Base-by-base conservation (phyloP, 2,113 vertebrate genomes). In the Phylloscopus trochilus region DNA sequence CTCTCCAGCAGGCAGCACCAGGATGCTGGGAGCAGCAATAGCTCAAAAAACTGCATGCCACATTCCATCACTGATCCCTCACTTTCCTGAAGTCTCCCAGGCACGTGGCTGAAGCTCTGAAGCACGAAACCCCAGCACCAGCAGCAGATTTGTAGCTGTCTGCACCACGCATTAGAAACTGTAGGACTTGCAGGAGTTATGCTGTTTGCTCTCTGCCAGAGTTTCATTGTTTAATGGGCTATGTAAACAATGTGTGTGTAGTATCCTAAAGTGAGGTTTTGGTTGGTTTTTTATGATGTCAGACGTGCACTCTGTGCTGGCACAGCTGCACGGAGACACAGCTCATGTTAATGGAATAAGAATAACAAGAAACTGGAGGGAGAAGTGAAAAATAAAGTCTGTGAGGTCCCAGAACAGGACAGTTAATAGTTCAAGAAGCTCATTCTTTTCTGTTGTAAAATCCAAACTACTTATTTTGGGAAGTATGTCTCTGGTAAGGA, bases 21-120 rank as follows among this genome's bases (percentile, higher is more conserved):
- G 89, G 64, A 66, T 59, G 94, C 96, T 97, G 76, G 78, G 80
- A 97, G 95, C 94, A 59, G 89, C 82, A 95, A 97, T 96, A 97
- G 52, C 96, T 97, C 96, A 92, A 62, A 58, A 89, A 52, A 8
- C 33, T 17, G 26, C 55, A 76, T 81, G 82, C 88, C 58, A 44
- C 90, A 66, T 96, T 97, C 96, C 93, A 93, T 95, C 95, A 92
- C 59, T 31, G 82, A 62, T 26, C 63, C 68, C 90, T 95, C 35
- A 83, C 95, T 91, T 93, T 81, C 83, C 31, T 31, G 3, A 78
- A 62, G 81, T 90, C 89, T 96, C 73, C 73, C 53, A 90, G 83
- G 93, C 88, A 75, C 68, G 43, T 87, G 90, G 28, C 49, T 62
- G 20, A 39, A 39, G n/a, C 22, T 26, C 16, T 19, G 53, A 18